Evolutionary conservation across 37 sponge, comb jelly and placozoan genomes (phyloP).

Genomic region (Cladorhizidae sp.): DNA sequence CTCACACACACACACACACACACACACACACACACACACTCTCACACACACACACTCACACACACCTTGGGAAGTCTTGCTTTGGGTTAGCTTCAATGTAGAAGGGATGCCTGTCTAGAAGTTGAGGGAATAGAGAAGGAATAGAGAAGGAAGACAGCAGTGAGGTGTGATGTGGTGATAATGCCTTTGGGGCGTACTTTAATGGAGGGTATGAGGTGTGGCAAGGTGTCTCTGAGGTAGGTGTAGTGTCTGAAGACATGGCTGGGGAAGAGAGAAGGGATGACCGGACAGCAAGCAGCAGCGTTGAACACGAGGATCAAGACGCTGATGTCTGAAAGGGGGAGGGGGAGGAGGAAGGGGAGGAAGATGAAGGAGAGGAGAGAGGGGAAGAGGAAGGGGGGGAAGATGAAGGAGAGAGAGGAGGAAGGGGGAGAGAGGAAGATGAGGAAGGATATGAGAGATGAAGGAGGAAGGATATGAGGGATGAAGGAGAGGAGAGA

Average conservation of each 20-base stretch:
- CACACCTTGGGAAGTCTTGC: too few species aligned
- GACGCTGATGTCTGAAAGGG: conserved; percentile 64
- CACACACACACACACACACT: too few species aligned
- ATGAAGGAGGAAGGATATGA: too few species aligned
- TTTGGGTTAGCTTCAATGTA: neutral
- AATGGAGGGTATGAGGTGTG: conserved; percentile 74
- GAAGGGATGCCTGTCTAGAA: conserved; percentile 19
- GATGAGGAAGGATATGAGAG: too few species aligned
- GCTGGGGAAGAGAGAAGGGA: conserved; percentile 76
- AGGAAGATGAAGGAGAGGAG: neutral
- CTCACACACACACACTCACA: too few species aligned
- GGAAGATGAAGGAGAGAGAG: too few species aligned
- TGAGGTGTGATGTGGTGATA: neutral
- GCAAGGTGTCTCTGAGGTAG: conserved; percentile 83
- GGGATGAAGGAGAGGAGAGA: too few species aligned
- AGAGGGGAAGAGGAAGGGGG: neutral
- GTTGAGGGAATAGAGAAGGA: neutral
- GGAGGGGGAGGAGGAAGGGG: neutral
- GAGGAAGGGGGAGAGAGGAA: too few species aligned
- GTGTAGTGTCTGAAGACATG: conserved; percentile 84
- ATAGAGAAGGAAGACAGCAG: neutral
- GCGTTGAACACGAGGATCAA: conserved; percentile 92
- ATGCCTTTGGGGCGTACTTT: too few species aligned
- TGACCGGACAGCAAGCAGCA: conserved; percentile 58
- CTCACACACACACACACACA: too few species aligned